Evolutionary conservation across 2,797 vertebrate genomes (phyloP).

Genomic region (Cryptoblepharus egeriae): DNA sequence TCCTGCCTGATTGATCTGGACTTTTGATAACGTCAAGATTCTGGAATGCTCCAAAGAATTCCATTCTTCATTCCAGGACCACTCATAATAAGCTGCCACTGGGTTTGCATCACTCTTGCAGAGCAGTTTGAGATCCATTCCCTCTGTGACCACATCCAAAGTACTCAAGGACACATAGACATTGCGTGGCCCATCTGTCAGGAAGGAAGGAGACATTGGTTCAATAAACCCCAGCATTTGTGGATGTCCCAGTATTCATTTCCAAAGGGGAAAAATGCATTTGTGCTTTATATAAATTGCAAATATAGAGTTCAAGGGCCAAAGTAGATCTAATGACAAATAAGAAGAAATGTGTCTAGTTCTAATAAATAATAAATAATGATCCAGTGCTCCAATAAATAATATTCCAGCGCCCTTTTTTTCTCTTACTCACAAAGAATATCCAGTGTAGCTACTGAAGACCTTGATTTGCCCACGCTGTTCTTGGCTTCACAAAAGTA

Average conservation of each 20-base stretch:
- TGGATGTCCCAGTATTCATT: no score
- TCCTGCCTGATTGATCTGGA: constrained; percentile 10
- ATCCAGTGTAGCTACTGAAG: not conserved
- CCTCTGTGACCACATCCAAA: not conserved
- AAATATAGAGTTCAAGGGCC: no score
- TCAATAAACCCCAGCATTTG: not conserved
- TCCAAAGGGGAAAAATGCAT: no score
- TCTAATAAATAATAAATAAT: no score
- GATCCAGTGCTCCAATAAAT: no score
- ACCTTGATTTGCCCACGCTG: fast-evolving
- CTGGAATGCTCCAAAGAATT: not conserved
- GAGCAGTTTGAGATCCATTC: not conserved
- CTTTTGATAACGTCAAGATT: not conserved
- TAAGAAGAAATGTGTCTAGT: no score
- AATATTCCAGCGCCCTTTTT: not conserved
- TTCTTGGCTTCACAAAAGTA: constrained; percentile 14
- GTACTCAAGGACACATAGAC: not conserved
- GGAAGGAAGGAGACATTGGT: not conserved
- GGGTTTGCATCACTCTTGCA: not conserved
- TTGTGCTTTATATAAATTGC: no score
- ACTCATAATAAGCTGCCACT: not conserved
- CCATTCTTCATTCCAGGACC: not conserved
- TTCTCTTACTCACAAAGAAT: constrained; percentile 26
- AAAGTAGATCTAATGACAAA: no score
- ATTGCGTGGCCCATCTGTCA: constrained; percentile 12